Base-by-base conservation (phyloP, 2,113 vertebrate genomes). In the Ornithorhynchus anatinus region DNA sequence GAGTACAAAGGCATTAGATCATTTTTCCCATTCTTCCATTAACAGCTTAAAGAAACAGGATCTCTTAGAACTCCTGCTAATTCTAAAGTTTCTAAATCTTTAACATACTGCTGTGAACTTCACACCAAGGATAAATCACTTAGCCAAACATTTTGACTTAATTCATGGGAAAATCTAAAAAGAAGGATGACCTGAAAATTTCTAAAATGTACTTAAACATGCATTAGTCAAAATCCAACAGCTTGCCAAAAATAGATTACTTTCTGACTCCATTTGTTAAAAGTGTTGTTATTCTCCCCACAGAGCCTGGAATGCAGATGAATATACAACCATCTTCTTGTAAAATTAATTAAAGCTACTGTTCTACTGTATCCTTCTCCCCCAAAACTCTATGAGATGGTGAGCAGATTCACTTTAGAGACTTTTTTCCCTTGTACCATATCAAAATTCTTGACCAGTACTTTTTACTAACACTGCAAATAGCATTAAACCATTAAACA, bases 31-130 rank as follows among this genome's bases (percentile, higher is more conserved):
- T 50, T 33, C 40, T 45, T 29, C n/a, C 36, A 15, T 40, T 36
- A 64, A 56, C 16, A 8, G 31, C 73, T 70, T 57, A 79, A 86
- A 70, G 6, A 8, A 60, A 45, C 6, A 58, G 8, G 38, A 16
- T 1, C 13, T 3, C 27, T 36, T 1, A 43, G 12, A 1, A 66
- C 65, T 35, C 57, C 1, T 0, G 45, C 27, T 32, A 9, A 33
- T 59, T 5, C 22, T 20, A 14, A 39, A 50, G 12, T 43, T 77
- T 63, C 57, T n/a, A 65, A 7, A 47, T 66, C 43, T 54, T 29
- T 33, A 33, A 33, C 8, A 33, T 27, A 27, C 50, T 33, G 9
- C 35, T 47, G 62, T 25, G 82, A 73, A 35, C 35, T 61, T 62
- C 59, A 29, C 35, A n/a, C 27, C 29, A 20, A 61, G 53, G 19